Base-by-base conservation (phyloP, 1,140 invertebrate species). In the Chironomus tepperi region DNA sequence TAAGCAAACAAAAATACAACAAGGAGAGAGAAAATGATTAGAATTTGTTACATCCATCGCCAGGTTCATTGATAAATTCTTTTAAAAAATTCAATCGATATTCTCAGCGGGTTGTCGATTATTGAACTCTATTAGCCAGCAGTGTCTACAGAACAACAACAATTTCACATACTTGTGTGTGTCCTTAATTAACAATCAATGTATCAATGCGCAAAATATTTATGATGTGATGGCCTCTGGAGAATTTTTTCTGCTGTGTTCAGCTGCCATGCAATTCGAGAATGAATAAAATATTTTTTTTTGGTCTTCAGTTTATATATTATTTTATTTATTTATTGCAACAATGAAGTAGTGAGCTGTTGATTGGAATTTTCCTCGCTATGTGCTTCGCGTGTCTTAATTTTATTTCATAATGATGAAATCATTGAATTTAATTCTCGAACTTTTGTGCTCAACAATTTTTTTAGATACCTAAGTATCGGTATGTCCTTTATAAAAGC, bases 11-110 rank as follows among this genome's bases (percentile, higher is more conserved):
- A 34, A 34, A 34, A n/a, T n/a, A n/a, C 47, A 57, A 47, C 47
- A 57, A 57, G n/a, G n/a, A 57, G n/a, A 57, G n/a, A 57, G 9
- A 57, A 57, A 57, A 57, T 57, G 47, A 57, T 57, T 57, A 57
- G 47, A 57, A 57, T 57, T 57, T 57, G 9, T 57, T n/a, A 12
- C n/a, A n/a, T n/a, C n/a, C 47, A n/a, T 34, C 24, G 24, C 24
- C 24, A 34, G 24, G 10, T 57, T 57, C 47, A 57, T 57, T 57
- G 47, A 57, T 57, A n/a, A 57, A 57, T 12, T 57, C 9, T 12
- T 57, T 57, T 10, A 57, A n/a, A 12, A 10, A n/a, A 10, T 57
- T 57, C 47, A n/a, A 57, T 57, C 24, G 24, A 34, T 34, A 34
- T 34, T 34, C 24, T 34, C 24, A 34, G 24, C 24, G 24, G 24